Conservation (phyloP, 1,140 invertebrate species). For the Sycobia sp. region DNA sequence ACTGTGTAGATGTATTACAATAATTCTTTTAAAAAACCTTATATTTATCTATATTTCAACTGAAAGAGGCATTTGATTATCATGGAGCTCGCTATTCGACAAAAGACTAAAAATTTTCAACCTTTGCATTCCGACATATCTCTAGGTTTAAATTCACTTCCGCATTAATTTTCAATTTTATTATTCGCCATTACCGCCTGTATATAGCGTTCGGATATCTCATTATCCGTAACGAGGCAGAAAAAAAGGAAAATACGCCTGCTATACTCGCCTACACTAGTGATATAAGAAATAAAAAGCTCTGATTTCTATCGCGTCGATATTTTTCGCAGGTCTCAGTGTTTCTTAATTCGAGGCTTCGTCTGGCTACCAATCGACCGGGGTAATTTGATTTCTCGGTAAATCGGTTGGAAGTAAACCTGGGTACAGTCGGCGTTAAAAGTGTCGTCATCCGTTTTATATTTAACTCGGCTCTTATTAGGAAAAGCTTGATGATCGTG, state of each 20-base stretch:
- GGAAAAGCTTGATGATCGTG: too few species aligned
- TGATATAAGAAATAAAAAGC: slow-evolving; percentile 48
- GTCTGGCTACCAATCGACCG: slow-evolving; percentile 43
- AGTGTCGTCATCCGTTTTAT: slow-evolving; percentile 43
- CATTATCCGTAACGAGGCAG: slow-evolving; percentile 33
- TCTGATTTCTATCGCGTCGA: slow-evolving; percentile 59
- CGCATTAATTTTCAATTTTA: slow-evolving; percentile 3
- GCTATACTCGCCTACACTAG: slow-evolving; percentile 9
- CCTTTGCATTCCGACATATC: too few species aligned
- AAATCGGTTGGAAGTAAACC: slow-evolving; percentile 58
- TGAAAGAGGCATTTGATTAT: too few species aligned
- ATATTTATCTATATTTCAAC: too few species aligned
- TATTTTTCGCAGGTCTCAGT: slow-evolving; percentile 60
- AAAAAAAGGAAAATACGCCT: slow-evolving; percentile 39
- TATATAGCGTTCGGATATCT: too few species aligned
- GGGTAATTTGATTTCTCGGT: slow-evolving; percentile 56
- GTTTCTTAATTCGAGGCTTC: slow-evolving; percentile 60
- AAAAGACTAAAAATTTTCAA: too few species aligned
- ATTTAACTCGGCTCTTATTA: too few species aligned
- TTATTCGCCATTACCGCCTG: slow-evolving; percentile 13
- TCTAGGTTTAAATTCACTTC: not conserved
- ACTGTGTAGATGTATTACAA: too few species aligned
- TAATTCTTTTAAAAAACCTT: too few species aligned
- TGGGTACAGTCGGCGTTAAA: slow-evolving; percentile 51
- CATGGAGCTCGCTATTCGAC: too few species aligned